Conservation (phyloP, 2,113 vertebrate species). For the Equus przewalskii region DNA sequence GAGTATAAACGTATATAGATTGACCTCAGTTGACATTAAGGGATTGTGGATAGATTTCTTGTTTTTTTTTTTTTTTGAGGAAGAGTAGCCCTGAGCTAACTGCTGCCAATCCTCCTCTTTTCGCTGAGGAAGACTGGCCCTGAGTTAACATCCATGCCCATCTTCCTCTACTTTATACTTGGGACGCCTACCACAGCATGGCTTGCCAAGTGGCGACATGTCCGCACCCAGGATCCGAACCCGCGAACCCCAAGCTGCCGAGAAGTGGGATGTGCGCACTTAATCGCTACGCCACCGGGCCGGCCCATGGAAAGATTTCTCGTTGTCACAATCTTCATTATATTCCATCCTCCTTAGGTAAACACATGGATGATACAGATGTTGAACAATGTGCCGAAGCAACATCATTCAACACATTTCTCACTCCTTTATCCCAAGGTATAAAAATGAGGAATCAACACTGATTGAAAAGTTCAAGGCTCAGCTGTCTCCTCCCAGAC, state of each 20-base stretch:
- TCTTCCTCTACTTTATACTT: too few relatives aligned
- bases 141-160: too few relatives aligned
- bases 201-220: too few relatives aligned
- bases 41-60: background rate
- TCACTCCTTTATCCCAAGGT: background rate
- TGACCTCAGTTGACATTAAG: background rate
- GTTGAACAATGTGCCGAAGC: background rate
- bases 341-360: conserved; percentile 15
- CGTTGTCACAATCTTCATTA: background rate
- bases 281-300: too few relatives aligned
- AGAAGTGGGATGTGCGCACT: too few relatives aligned
- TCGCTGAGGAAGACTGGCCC: too few relatives aligned
- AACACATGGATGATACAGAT: background rate
- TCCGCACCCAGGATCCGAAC: too few relatives aligned
- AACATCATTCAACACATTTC: background rate
- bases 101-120: too few relatives aligned
- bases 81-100: too few relatives aligned
- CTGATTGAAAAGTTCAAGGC: background rate
- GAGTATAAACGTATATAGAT: conserved; percentile 14
- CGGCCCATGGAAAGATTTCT: background rate
- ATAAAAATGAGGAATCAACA: background rate
- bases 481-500: background rate
- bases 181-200: too few relatives aligned
- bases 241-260: too few relatives aligned
- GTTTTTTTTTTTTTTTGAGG: background rate